These are phyloP conservation scores for Adelosebastes latens DNA, from an alignment of 2,797 vertebrate species.

Conservation along the genomic window DNA sequence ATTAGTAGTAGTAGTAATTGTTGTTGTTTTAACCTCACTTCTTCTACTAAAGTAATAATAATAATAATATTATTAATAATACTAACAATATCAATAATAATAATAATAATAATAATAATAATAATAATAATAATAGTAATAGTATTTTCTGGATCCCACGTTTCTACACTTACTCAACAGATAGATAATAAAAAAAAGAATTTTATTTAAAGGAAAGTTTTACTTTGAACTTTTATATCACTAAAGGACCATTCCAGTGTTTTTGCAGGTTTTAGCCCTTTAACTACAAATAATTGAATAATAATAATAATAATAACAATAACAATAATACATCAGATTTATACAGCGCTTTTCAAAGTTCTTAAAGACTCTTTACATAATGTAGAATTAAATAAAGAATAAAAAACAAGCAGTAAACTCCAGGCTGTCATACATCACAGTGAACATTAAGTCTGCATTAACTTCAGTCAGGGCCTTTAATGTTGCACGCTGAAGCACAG, in stretches of 20 bases:
- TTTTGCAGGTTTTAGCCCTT: neutral
- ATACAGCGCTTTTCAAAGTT: neutral
- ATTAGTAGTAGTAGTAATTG: neutral
- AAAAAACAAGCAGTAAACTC: neutral
- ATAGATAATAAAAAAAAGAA: neutral
- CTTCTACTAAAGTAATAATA: neutral
- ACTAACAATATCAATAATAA: no score
- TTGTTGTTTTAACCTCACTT: neutral
- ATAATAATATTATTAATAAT: neutral
- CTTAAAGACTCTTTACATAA: neutral
- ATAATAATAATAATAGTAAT: no score
- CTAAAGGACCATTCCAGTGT: neutral
- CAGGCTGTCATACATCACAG: neutral
- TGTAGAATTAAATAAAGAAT: neutral
- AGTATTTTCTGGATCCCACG: neutral
- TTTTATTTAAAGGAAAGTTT: neutral
- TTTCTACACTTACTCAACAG: neutral
- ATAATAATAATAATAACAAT: neutral
- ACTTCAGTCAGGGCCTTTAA: neutral
- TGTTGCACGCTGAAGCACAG: neutral
- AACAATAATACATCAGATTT: neutral
- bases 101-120: neutral
- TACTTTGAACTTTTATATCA: neutral
- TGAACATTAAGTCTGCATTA: neutral
- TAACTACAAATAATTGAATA: neutral